Evolutionary conservation across 92 coral and sea anemone genomes (phyloP), one percentile per base, ranked within the genome.

Genomic region (Umimayanthus chanpuru): DNA sequence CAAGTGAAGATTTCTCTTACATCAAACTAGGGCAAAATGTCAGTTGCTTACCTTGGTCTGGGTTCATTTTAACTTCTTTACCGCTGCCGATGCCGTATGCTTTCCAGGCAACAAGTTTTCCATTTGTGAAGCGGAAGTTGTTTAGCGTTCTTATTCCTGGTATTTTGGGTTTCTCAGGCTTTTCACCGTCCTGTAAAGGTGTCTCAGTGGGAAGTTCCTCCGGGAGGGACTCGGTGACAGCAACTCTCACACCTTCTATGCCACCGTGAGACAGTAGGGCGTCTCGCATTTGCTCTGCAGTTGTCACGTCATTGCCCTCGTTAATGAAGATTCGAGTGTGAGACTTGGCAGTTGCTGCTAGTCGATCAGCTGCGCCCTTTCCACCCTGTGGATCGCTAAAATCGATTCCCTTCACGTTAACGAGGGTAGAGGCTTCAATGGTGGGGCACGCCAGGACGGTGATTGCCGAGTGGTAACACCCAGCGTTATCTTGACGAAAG

Each of bases 351-450:
- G 87, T 88, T 70, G 87, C 87, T 20, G 90, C 91, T 6, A 81
- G 82, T 36, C 91, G 55, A 76, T 88, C 91, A 1, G 88, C 91
- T 18, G 88, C 91, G 55, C 91, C 88, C 73, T 89, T 85, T 18
- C 72, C 75, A 70, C 88, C 67, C 64, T 89, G 78, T 73, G 71
- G 29, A 58, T 88, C 36, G 55, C 90, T 79, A 6, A 74, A 79
- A 67, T 64, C 50, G 58, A 44, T 28, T 20, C 73, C 50, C 23
- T 25, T 40, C n/a, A 61, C 86, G 32, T 68, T 58, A n/a, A 77
- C 55, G 25, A 18, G 9, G 26, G 40, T 61, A 20, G 29, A 47
- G 39, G 47, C 76, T 53, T 53, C 86, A 30, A 81, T 81, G 28
- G 26, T 29, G 7, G 55, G 73, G 20, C 89, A 86, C 61, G 89